Evolutionary conservation across 2,888 invertebrate species (phyloP).

Genomic region (Latrodectus elegans): DNA sequence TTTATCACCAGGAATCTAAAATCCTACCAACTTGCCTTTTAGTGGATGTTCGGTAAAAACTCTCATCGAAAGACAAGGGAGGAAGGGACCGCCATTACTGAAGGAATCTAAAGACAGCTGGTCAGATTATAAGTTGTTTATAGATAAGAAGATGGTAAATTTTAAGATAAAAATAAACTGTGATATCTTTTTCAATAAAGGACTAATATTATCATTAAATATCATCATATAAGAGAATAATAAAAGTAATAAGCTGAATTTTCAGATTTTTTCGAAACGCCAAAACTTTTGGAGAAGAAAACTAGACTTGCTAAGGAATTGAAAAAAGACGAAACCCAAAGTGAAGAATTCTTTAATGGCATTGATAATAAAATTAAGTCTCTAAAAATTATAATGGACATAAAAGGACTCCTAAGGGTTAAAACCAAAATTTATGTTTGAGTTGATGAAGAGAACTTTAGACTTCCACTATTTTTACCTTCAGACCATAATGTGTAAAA

Average conservation of each 20-base stretch:
- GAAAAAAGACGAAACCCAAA: conserved; percentile 16
- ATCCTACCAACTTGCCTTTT: neutral
- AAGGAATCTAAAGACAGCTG: neutral
- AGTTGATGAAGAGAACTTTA: conserved; percentile 28
- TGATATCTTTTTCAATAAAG: neutral
- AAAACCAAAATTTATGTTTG: conserved; percentile 1
- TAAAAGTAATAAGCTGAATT: neutral
- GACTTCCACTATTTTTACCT: conserved; percentile 9
- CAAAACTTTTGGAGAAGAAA: neutral
- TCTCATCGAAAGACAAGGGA: neutral
- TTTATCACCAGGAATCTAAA: neutral
- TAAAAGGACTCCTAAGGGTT: neutral
- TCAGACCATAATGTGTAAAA: conserved; percentile 11
- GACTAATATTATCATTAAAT: neutral
- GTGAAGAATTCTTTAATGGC: conserved; percentile 1
- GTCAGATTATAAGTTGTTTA: neutral
- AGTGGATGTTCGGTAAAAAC: conserved; percentile 9
- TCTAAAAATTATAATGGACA: neutral
- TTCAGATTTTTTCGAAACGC: conserved; percentile 3
- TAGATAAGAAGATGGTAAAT: neutral
- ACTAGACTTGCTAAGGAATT: neutral
- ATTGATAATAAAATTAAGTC: conserved; percentile 13
- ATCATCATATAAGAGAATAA: conserved; percentile 10
- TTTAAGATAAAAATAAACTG: conserved; percentile 6
- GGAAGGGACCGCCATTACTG: neutral